These are phyloP conservation scores for Bujurquina vittata DNA, from an alignment of 2,113 vertebrate species.

Conservation along the genomic window DNA sequence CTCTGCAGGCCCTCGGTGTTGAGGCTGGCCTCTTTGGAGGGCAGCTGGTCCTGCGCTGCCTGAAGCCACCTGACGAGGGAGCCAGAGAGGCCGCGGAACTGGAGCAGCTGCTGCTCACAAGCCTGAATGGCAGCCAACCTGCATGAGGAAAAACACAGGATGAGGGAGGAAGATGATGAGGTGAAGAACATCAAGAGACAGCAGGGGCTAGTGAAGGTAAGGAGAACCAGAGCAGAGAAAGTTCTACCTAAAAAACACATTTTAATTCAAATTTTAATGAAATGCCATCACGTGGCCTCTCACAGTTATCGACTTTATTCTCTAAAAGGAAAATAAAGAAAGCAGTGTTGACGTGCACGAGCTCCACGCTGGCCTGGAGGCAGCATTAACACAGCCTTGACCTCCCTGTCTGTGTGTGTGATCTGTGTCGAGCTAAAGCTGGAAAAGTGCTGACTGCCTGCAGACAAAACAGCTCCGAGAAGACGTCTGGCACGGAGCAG, in stretches of 20 bases:
- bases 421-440: conserved; percentile 19
- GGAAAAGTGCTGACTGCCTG: conserved; percentile 36
- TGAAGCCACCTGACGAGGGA: conserved; percentile 91
- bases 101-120: conserved; percentile 78
- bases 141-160: background rate
- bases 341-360: background rate
- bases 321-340: background rate
- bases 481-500: conserved; percentile 38
- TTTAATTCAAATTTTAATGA: background rate
- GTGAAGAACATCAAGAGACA: background rate
- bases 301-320: background rate
- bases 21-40: conserved; percentile 82
- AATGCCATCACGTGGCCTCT: accelerated
- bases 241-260: background rate
- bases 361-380: background rate
- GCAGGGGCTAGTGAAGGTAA: background rate
- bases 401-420: conserved; percentile 4
- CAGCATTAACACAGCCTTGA: conserved; percentile 14
- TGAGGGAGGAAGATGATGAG: background rate
- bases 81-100: conserved; percentile 80
- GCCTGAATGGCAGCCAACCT: conserved; percentile 76
- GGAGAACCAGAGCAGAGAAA: too few relatives aligned
- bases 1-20: conserved; percentile 87
- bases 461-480: conserved; percentile 54
- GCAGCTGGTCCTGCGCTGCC: conserved; percentile 86